phyloP scores from a whole-genome alignment of 2,113 vertebrate genomes.

The Ranitomeya imitator region DNA sequence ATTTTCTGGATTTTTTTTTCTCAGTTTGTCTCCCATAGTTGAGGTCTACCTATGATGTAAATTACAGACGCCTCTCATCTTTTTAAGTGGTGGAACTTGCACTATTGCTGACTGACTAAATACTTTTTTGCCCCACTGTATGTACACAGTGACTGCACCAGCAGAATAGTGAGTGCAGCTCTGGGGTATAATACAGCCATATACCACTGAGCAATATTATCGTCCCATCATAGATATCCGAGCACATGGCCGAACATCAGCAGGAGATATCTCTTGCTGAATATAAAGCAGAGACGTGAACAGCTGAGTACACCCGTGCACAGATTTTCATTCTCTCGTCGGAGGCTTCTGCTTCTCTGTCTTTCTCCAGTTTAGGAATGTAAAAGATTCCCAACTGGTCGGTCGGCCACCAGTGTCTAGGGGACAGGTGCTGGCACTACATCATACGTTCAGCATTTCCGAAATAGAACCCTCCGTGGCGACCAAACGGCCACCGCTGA shows the following conservation, averaged over 20 bases:
- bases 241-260: neutral
- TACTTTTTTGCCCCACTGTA: no score
- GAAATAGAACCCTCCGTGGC: conserved; percentile 12
- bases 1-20: no score
- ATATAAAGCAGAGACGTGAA: neutral
- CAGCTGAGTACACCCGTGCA: conserved; percentile 21
- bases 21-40: no score
- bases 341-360: neutral
- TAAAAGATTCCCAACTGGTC: conserved; percentile 27
- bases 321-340: conserved; percentile 4
- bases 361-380: neutral
- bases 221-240: neutral
- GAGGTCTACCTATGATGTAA: no score
- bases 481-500: neutral
- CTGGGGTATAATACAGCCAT: no score
- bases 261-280: neutral
- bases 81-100: no score
- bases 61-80: no score
- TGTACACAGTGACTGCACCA: no score
- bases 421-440: conserved; percentile 33
- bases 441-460: conserved; percentile 7
- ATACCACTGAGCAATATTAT: no score
- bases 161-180: no score
- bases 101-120: no score
- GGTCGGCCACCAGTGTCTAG: neutral